phyloP scores from a whole-genome alignment of 2,888 invertebrate genomes.

The Anorthoa munda region DNA sequence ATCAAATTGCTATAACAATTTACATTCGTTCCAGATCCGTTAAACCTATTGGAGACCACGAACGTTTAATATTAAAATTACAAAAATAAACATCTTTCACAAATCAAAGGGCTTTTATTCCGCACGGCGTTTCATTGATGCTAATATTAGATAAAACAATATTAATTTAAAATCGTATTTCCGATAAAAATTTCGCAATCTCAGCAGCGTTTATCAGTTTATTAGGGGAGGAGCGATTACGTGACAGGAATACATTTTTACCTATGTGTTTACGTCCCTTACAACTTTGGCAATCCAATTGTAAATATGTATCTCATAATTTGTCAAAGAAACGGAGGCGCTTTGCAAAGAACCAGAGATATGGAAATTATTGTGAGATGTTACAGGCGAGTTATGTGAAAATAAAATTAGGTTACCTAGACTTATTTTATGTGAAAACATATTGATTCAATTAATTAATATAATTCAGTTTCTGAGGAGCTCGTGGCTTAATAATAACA shows the following conservation, averaged over 20 bases:
- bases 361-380: slow-evolving; percentile 20
- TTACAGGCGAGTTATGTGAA: background rate
- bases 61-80: slow-evolving; percentile 40
- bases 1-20: background rate
- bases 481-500: too few relatives aligned
- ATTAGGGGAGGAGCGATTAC: slow-evolving; percentile 53
- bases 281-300: slow-evolving; percentile 41
- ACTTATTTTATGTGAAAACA: background rate
- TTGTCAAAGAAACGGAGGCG: slow-evolving; percentile 32
- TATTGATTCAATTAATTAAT: background rate
- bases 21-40: background rate
- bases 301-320: slow-evolving; percentile 58
- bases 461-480: background rate
- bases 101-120: slow-evolving; percentile 55
- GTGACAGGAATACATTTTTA: slow-evolving; percentile 53
- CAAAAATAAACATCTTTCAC: slow-evolving; percentile 41
- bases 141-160: slow-evolving; percentile 64
- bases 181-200: slow-evolving; percentile 61
- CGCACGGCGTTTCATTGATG: slow-evolving; percentile 49
- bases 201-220: slow-evolving; percentile 62
- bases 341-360: slow-evolving; percentile 1
- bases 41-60: slow-evolving; percentile 11
- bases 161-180: slow-evolving; percentile 67
- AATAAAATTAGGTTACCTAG: background rate
- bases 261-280: slow-evolving; percentile 29